These are phyloP conservation scores for Protomyctophum bolini DNA, from an alignment of 2,113 vertebrate species.

Conservation along the genomic window DNA sequence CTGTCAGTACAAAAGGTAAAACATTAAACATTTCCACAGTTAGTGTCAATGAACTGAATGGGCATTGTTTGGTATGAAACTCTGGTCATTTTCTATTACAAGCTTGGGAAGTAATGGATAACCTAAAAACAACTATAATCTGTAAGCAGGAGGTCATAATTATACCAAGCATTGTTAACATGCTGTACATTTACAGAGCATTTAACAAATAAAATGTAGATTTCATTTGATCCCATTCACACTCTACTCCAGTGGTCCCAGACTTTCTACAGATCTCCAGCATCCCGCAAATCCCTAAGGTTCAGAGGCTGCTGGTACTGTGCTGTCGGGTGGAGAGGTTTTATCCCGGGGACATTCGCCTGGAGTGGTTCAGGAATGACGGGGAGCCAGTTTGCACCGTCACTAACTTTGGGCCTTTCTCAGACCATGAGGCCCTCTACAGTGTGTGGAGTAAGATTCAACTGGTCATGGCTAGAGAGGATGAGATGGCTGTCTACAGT, in stretches of 20 bases:
- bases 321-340: conserved; percentile 72
- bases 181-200: too few relatives aligned
- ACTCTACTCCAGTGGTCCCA: conserved; percentile 55
- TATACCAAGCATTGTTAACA: not conserved
- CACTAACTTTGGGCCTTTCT: conserved; percentile 67
- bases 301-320: conserved; percentile 62
- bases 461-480: conserved; percentile 56
- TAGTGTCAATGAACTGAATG: too few relatives aligned
- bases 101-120: too few relatives aligned
- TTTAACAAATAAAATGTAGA: not conserved
- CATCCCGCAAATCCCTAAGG: conserved; percentile 59
- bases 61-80: too few relatives aligned
- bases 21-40: too few relatives aligned
- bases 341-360: conserved; percentile 53
- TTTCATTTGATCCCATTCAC: not conserved
- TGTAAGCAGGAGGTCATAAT: not conserved
- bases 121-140: too few relatives aligned
- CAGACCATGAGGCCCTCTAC: conserved; percentile 46
- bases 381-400: conserved; percentile 37
- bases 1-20: conserved; percentile 54
- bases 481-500: conserved; percentile 59
- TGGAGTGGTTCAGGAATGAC: conserved; percentile 67
- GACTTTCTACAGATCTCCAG: conserved; percentile 68
- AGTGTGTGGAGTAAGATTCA: conserved; percentile 71
- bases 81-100: too few relatives aligned